Conservation (phyloP, 1,140 invertebrate genomes). For the Campoletis sonorensis region DNA sequence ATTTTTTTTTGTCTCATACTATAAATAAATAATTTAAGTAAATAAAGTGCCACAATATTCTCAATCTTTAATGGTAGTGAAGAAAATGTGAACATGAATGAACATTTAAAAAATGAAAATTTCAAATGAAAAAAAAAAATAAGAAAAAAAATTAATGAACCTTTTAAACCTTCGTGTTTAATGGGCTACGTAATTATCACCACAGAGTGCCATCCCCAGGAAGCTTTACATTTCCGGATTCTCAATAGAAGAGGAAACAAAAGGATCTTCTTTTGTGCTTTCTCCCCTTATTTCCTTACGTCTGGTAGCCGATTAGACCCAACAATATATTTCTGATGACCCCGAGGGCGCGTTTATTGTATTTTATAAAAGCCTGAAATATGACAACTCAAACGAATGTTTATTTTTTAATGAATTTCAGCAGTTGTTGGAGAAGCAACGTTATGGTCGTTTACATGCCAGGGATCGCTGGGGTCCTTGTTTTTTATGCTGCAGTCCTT, state of each 20-base stretch:
- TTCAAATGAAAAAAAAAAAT: no score
- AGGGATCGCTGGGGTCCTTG: slow-evolving; percentile 82
- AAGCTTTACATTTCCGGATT: neutral
- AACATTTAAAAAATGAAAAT: no score
- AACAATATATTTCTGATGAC: neutral
- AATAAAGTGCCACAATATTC: no score
- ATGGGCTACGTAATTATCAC: no score
- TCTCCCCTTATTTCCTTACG: slow-evolving; percentile 28
- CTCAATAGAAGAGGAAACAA: slow-evolving; percentile 2
- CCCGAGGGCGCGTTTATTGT: neutral
- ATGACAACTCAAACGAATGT: slow-evolving; percentile 23
- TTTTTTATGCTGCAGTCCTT: slow-evolving; percentile 85
- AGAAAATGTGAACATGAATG: no score
- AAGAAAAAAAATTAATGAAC: no score
- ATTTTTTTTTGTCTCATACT: no score
- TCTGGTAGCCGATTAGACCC: neutral
- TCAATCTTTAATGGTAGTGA: no score
- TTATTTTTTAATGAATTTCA: slow-evolving; percentile 25
- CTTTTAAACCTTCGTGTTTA: no score
- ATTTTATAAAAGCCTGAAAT: neutral
- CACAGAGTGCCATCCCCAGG: no score
- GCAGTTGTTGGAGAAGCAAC: slow-evolving; percentile 42
- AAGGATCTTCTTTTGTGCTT: slow-evolving; percentile 5
- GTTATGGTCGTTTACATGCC: slow-evolving; percentile 77
- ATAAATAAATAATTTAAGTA: no score